Evolutionary conservation across 2,888 invertebrate genomes (phyloP).

Genomic region (Drosophila emarginata): DNA sequence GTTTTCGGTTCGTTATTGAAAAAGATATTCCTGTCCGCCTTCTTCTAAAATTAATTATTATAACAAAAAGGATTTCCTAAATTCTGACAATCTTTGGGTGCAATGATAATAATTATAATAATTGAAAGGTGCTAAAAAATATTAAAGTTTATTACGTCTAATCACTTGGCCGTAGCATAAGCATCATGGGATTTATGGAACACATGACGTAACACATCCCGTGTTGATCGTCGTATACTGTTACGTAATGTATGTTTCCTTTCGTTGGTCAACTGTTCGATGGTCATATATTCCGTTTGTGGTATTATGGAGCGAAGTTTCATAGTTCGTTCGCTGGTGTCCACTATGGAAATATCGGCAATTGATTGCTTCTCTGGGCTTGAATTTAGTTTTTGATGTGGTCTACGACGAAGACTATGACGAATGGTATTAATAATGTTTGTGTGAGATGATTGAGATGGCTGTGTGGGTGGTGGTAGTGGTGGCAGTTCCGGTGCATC

Average conservation of each 20-base stretch:
- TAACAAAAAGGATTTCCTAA: conserved; percentile 7
- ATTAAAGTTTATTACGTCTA: too few species aligned
- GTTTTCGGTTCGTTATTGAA: too few species aligned
- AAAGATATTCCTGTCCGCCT: not conserved
- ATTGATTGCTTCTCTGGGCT: not conserved
- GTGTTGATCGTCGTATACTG: conserved; percentile 79
- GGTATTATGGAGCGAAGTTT: conserved; percentile 72
- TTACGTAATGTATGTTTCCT: conserved; percentile 78
- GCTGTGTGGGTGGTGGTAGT: not conserved
- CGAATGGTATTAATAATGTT: conserved; percentile 60
- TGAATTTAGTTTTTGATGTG: conserved; percentile 45
- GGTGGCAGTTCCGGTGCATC: conserved; percentile 14
- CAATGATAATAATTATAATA: conserved; percentile 21
- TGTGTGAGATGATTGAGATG: not conserved
- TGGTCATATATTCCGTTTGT: conserved; percentile 73
- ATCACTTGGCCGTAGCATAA: conserved; percentile 74
- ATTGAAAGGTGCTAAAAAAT: conserved; percentile 35
- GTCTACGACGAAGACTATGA: conserved; percentile 79
- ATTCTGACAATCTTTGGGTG: conserved; percentile 47
- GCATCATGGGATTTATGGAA: conserved; percentile 81
- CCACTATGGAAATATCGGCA: conserved; percentile 79
- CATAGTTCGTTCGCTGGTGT: conserved; percentile 78
- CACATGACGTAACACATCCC: conserved; percentile 80
- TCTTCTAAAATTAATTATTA: conserved; percentile 5
- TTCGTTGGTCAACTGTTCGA: conserved; percentile 74